Base-by-base conservation (phyloP, 2,888 invertebrate species). In the Rotaria macrura region DNA sequence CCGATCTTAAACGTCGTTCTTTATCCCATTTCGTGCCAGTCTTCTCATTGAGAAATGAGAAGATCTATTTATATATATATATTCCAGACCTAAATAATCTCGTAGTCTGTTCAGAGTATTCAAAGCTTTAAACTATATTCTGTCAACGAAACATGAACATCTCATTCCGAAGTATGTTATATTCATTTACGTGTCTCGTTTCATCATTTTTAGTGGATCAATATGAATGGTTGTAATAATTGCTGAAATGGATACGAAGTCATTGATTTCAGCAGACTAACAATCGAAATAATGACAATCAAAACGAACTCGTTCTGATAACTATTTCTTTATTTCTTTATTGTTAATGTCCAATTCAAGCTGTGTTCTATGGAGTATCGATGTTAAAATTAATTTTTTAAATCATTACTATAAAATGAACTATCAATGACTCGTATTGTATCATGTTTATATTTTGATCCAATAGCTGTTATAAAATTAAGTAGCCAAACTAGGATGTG, bases 311-410 rank as follows among this genome's bases (percentile, higher is more conserved):
- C 49, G 54, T 49, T 88, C 85, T 5, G 92, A 91, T 14, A 93
- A 89, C 85, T 90, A 89, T 85, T 90, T 90, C 85, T 89, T 89
- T 7, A 92, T 89, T 87, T 92, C 91, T 38, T 92, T 88, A 88
- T 92, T 92, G 85, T 91, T 92, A 87, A 91, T 89, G 88, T 92
- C 91, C 88, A 93, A 92, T 49, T 92, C 92, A 40, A 92, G 87
- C 65, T 85, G 87, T 20, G 89, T 88, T 10, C 93, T 92, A 74
- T 90, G 89, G 57, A 92, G 89, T 65, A 89, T 88, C 87, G 89
- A 89, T 89, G 88, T 85, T 89, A 90, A 87, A n/a, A 92, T 88
- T 84, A 92, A 87, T 49, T 89, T 88, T 90, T 89, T 90, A 91
- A 87, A 85, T 87, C 88, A 86, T 88, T 89, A 87, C 88, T 87